phyloP scores from a whole-genome alignment of 2,888 invertebrate genomes.

The Diploptera punctata region DNA sequence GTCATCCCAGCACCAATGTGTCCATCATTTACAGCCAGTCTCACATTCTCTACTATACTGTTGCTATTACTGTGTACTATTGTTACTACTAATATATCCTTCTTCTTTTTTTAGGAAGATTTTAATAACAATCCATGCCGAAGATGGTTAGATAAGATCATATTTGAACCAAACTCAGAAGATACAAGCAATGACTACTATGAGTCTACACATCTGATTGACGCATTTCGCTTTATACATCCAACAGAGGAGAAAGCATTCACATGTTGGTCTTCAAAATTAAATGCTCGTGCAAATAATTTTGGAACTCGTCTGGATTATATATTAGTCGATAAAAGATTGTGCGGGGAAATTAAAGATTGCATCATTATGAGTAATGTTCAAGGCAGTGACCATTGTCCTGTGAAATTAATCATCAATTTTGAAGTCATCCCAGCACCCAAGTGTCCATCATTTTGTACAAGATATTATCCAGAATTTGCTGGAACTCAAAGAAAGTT shows the following conservation, averaged over 20 bases:
- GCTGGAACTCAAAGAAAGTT: conserved; percentile 52
- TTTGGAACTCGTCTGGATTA: conserved; percentile 60
- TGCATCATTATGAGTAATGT: conserved; percentile 50
- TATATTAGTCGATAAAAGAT: conserved; percentile 52
- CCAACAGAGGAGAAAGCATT: conserved; percentile 53
- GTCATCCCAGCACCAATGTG: no score
- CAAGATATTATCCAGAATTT: conserved; percentile 58
- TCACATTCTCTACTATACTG: no score
- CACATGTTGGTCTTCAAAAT: conserved; percentile 58
- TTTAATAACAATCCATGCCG: conserved; percentile 47
- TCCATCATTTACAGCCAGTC: no score
- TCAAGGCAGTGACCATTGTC: conserved; percentile 60
- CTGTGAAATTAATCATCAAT: conserved; percentile 52
- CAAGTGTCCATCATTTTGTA: conserved; percentile 53
- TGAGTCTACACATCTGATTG: conserved; percentile 50
- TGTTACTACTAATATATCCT: no score
- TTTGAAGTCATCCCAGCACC: conserved; percentile 47
- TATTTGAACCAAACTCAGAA: conserved; percentile 40
- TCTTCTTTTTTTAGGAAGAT: conserved; percentile 15
- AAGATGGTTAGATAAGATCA: conserved; percentile 53
- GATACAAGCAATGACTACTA: background rate
- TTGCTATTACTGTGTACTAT: no score
- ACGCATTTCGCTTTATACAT: conserved; percentile 56
- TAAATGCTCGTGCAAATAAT: conserved; percentile 56
- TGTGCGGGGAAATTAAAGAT: conserved; percentile 47